Evolutionary conservation across 2,797 vertebrate genomes (phyloP).

Genomic region (Staurois parvus): DNA sequence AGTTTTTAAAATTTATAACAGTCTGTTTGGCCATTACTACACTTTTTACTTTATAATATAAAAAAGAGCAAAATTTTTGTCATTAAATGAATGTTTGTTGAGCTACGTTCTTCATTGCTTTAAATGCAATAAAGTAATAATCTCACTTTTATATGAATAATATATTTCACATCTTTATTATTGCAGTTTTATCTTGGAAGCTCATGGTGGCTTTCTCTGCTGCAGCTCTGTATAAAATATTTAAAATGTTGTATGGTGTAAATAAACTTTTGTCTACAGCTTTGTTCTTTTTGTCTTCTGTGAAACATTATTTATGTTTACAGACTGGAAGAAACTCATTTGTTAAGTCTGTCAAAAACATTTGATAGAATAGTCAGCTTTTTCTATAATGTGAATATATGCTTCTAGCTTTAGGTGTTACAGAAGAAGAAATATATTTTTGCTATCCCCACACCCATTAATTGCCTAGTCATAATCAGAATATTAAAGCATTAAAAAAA

Average conservation of each 20-base stretch:
- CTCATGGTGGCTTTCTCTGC: slow-evolving; percentile 97
- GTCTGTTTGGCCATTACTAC: slow-evolving; percentile 99
- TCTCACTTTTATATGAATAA: slow-evolving; percentile 99
- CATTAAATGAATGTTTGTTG: slow-evolving; percentile 99
- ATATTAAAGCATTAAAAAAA: background rate
- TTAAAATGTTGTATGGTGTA: slow-evolving; percentile 99
- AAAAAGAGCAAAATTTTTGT: slow-evolving; percentile 95
- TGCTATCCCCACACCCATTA: background rate
- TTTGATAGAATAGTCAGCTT: background rate
- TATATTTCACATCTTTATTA: slow-evolving; percentile 99
- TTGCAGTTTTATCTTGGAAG: slow-evolving; percentile 99
- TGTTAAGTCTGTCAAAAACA: background rate
- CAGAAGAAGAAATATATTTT: background rate
- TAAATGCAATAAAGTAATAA: slow-evolving; percentile 99
- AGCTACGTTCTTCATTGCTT: slow-evolving; percentile 99
- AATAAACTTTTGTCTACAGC: slow-evolving; percentile 99
- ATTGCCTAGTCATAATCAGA: background rate
- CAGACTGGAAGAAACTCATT: background rate
- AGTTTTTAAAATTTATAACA: slow-evolving; percentile 99
- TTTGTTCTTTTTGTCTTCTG: slow-evolving; percentile 81
- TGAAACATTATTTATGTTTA: slow-evolving; percentile 12
- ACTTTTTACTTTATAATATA: slow-evolving; percentile 99
- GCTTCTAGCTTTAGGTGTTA: background rate
- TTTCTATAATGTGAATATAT: background rate
- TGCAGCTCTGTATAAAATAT: slow-evolving; percentile 99